These are phyloP conservation scores for Synanceia verrucosa DNA, from an alignment of 2,797 vertebrate species.

Conservation along the genomic window DNA sequence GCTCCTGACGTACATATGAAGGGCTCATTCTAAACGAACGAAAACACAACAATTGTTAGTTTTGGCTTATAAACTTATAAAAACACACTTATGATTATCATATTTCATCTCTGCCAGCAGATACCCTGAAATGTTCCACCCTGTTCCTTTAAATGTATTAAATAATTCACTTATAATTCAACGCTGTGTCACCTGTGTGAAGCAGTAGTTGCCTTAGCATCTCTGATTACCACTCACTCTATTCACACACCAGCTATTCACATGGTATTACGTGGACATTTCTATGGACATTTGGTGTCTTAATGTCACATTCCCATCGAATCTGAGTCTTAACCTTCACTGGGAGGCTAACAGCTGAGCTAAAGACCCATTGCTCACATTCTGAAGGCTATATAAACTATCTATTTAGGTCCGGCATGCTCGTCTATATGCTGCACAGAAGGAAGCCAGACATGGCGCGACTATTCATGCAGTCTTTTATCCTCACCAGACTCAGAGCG, in stretches of 20 bases:
- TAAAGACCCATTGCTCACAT: slow-evolving; percentile 36
- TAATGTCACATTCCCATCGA: slow-evolving; percentile 35
- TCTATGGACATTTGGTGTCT: slow-evolving; percentile 8
- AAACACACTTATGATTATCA: too few species aligned
- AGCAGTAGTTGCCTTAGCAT: slow-evolving; percentile 17
- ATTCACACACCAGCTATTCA: slow-evolving; percentile 18
- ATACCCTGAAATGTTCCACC: too few species aligned
- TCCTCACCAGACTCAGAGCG: slow-evolving; percentile 5
- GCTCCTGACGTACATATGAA: too few species aligned
- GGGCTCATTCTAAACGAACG: too few species aligned
- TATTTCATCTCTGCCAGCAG: too few species aligned
- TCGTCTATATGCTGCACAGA: neutral
- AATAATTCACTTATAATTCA: too few species aligned
- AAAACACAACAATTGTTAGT: too few species aligned
- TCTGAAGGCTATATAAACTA: slow-evolving; percentile 31
- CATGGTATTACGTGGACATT: slow-evolving; percentile 12
- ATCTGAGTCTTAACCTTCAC: slow-evolving; percentile 41
- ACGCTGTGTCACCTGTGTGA: neutral
- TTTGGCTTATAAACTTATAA: too few species aligned
- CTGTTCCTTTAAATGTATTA: neutral
- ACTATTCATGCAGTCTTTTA: neutral
- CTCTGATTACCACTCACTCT: slow-evolving; percentile 1
- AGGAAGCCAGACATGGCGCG: slow-evolving; percentile 19
- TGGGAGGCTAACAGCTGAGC: slow-evolving; percentile 60
- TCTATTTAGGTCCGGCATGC: slow-evolving; percentile 23